Base-by-base conservation (phyloP, 1,140 invertebrate species). In the Penaeus chinensis region DNA sequence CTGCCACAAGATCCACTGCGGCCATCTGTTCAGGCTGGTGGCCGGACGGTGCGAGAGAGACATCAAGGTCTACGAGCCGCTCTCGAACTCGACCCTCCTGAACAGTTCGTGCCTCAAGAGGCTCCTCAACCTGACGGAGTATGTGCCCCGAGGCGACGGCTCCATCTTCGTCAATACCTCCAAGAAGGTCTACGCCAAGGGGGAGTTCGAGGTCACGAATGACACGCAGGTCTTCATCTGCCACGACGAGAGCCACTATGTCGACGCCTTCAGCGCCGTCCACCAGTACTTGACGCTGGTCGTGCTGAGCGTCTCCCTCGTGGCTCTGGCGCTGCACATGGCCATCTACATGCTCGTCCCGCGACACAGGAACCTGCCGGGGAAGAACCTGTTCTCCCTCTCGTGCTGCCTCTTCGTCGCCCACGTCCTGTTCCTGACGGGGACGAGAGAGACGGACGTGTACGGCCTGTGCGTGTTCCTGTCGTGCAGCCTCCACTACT, bases 401-500 rank as follows among this genome's bases (percentile, higher is more conserved):
- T 93, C 93, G 2, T 90, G 92, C 4, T 91, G 92, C 7, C 90
- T 94, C 0, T 91, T 94, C 27, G 79, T 93, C 3, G 93, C 92
- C 5, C 93, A 94, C 90, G 79, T 93, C 2, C 90, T 93, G 8
- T 94, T 94, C 84, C 89, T 94, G 4, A 90, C 93, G 2, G 91
- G 92, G 7, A 91, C 91, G n/a, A 90, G 65, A 65, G 90, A 78
- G 22, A 88, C 82, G 0, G 24, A 82, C n/a, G 78, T 88, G 37
- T 65, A 82, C 19, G 89, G 69, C 0, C 37, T 93, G 0, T 94
- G 94, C 89, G 91, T 93, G 42, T 90, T 92, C 0, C 91, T 96
- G 94, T 96, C 96, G 81, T 94, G 96, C 71, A 93, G 95, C 90
- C 96, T 97, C 93, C 97, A 99, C 92, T 98, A 98, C 94, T 96